Percentiles rank a stretch among this genome's conserved stretches.
phyloP scores from a whole-genome alignment of 2,797 vertebrate genomes.

The Carduelis carduelis region DNA sequence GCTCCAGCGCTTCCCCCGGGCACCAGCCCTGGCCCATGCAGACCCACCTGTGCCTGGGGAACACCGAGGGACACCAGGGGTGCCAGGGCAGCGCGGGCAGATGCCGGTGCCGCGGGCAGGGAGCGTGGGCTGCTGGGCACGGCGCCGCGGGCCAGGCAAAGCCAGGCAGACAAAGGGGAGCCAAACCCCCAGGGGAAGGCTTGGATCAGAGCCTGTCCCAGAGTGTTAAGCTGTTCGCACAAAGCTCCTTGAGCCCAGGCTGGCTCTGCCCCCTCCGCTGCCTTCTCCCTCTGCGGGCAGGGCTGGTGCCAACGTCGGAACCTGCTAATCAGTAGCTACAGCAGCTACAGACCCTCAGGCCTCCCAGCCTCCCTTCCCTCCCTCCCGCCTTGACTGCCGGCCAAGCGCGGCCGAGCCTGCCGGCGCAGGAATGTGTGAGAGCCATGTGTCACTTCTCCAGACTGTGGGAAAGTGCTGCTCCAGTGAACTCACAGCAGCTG shows the following conservation, averaged over 20 bases:
- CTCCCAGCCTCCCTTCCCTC: constrained; percentile 34
- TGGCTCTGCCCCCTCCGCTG: not conserved
- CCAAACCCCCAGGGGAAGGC: not conserved
- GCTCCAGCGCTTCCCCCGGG: not conserved
- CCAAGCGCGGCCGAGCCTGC: constrained; percentile 81
- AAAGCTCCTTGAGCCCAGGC: not conserved
- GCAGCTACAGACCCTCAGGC: constrained; percentile 44
- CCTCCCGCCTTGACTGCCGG: constrained; percentile 77
- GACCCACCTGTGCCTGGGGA: rapidly evolving
- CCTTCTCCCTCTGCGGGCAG: constrained; percentile 30
- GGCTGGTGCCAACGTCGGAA: constrained; percentile 74
- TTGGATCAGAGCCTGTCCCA: not conserved
- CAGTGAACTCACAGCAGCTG: constrained; percentile 88
- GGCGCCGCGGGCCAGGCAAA: rapidly evolving
- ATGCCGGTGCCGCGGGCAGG: not conserved
- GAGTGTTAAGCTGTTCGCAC: constrained; percentile 26
- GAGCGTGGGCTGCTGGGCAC: not conserved
- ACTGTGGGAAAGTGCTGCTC: constrained; percentile 99
- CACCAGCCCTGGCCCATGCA: rapidly evolving
- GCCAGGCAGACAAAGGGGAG: not conserved
- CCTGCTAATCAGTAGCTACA: constrained; percentile 75
- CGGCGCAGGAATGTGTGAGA: constrained; percentile 95
- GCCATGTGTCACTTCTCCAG: constrained; percentile 97
- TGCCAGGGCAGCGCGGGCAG: rapidly evolving
- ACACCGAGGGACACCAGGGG: rapidly evolving